A percentile compares a stretch with the other conserved stretches of the same genome.
Conservation (phyloP, 2,888 invertebrate species). For the Tenthredo distinguenda region DNA sequence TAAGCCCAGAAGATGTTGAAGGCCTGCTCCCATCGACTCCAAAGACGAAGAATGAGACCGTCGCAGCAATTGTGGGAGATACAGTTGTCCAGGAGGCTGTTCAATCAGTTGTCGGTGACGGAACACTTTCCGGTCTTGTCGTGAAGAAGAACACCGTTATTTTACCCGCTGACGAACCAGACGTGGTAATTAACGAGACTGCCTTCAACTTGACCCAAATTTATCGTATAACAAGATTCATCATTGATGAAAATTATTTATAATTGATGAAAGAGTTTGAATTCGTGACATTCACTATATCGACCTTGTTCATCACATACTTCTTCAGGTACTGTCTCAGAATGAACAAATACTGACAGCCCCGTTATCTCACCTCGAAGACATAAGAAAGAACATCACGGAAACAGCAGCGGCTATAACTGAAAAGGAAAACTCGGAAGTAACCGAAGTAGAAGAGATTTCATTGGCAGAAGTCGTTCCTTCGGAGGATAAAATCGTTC, state of each 20-base stretch:
- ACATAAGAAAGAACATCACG: conserved; percentile 64
- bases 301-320: background rate
- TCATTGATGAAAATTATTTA: background rate
- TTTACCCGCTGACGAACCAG: conserved; percentile 61
- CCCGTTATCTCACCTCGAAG: conserved; percentile 62
- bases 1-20: conserved; percentile 58
- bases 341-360: conserved; percentile 64
- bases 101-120: conserved; percentile 61
- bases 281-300: background rate
- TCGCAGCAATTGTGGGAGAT: conserved; percentile 65
- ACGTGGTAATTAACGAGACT: conserved; percentile 57
- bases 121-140: conserved; percentile 64
- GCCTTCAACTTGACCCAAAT: background rate
- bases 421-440: conserved; percentile 34
- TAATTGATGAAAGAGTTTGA: background rate
- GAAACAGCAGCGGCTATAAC: conserved; percentile 53
- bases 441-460: conserved; percentile 16
- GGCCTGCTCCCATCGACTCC: conserved; percentile 61
- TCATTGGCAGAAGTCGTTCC: conserved; percentile 42
- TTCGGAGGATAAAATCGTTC: background rate
- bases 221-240: background rate
- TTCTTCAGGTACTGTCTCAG: conserved; percentile 63
- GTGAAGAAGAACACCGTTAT: conserved; percentile 63
- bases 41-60: conserved; percentile 61
- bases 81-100: conserved; percentile 65